A percentile compares a stretch with the other conserved stretches of the same genome.
Conservation (phyloP, 2,797 vertebrate genomes). For the Melanotaenia nigrans region DNA sequence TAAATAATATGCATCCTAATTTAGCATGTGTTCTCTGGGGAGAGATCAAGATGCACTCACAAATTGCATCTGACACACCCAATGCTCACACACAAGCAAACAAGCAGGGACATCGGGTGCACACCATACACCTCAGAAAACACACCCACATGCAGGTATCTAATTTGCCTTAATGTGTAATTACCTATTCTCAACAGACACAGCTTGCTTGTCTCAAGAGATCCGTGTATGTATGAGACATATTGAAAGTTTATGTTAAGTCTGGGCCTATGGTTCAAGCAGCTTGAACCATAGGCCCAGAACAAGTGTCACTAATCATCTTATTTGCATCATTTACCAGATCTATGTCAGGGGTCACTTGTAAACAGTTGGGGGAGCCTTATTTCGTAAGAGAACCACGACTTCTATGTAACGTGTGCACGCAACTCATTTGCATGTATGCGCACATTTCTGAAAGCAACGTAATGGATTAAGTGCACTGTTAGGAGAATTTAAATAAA, state of each 20-base stretch:
- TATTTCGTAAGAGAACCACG: too few species aligned
- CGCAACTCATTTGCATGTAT: too few species aligned
- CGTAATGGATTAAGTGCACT: too few species aligned
- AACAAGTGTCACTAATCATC: slow-evolving; percentile 38
- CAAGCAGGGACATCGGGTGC: slow-evolving; percentile 33
- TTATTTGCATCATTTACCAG: slow-evolving; percentile 32
- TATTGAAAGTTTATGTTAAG: background rate
- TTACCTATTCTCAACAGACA: slow-evolving; percentile 54
- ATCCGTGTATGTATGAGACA: slow-evolving; percentile 21
- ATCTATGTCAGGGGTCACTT: too few species aligned
- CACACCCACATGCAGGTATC: slow-evolving; percentile 23
- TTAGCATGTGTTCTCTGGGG: slow-evolving; percentile 71
- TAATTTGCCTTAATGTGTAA: slow-evolving; percentile 57
- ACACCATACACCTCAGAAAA: slow-evolving; percentile 35
- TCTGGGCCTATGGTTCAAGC: slow-evolving; percentile 31
- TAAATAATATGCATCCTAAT: slow-evolving; percentile 80
- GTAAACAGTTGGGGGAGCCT: too few species aligned
- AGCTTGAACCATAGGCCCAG: slow-evolving; percentile 1
- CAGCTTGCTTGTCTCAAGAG: slow-evolving; percentile 41
- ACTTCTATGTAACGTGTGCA: too few species aligned
- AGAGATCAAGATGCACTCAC: slow-evolving; percentile 71
- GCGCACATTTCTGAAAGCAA: too few species aligned
- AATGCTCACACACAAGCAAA: slow-evolving; percentile 45
- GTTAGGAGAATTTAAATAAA: too few species aligned
- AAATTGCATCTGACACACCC: slow-evolving; percentile 71